A percentile compares a stretch with the other conserved stretches of the same genome.
phyloP scores from a whole-genome alignment of 23 tunicate species.

The Oikopleura vanhoeffeni region DNA sequence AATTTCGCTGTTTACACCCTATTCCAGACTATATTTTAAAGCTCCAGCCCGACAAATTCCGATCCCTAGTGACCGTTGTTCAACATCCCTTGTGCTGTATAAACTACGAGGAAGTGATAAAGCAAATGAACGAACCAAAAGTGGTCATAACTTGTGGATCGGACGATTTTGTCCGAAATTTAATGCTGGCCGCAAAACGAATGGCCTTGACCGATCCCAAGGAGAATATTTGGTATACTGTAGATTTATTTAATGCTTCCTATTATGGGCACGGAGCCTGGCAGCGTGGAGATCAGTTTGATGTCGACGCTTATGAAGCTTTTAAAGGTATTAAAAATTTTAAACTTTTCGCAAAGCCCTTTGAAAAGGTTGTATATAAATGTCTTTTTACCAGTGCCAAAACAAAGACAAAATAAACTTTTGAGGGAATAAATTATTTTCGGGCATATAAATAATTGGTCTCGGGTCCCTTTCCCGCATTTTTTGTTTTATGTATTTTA shows the following conservation, averaged over 20 bases:
- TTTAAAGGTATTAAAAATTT: neutral
- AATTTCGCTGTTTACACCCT: no score
- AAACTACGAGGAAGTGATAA: neutral
- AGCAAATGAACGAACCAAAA: constrained; percentile 3
- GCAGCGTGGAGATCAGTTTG: constrained; percentile 26
- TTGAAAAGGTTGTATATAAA: no score
- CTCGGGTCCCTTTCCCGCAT: no score
- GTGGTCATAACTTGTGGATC: constrained; percentile 65
- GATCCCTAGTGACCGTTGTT: neutral
- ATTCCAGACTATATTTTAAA: no score
- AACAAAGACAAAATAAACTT: no score
- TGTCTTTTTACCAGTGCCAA: no score
- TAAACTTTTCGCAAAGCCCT: no score
- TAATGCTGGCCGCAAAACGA: constrained; percentile 42
- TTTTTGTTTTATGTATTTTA: no score
- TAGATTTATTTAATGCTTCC: constrained; percentile 36
- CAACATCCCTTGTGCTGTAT: neutral
- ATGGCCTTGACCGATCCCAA: constrained; percentile 25
- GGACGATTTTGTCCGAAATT: constrained; percentile 25
- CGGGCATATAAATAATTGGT: no score
- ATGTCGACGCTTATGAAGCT: neutral
- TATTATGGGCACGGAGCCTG: constrained; percentile 39
- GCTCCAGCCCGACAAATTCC: no score
- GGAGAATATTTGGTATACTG: constrained; percentile 34
- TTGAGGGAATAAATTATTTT: no score